Conservation (phyloP, 1,140 invertebrate species). For the Lethrus apterus region DNA sequence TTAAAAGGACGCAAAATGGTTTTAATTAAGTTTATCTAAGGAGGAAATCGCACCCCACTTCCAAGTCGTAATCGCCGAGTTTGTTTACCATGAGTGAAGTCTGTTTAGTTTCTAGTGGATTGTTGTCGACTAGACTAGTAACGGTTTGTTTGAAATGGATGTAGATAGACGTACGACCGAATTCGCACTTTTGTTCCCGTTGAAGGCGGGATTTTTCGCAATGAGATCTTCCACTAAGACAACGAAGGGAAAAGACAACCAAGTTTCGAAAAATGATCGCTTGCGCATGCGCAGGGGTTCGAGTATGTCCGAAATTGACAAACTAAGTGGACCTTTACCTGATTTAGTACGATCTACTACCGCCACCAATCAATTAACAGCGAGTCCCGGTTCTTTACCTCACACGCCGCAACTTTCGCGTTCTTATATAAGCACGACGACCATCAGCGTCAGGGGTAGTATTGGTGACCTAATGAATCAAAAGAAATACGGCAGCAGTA, state of each 20-base stretch:
- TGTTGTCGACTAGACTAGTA: neutral
- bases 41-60: too few species aligned
- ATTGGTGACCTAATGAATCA: constrained; percentile 73
- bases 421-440: constrained; percentile 41
- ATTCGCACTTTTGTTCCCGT: constrained; percentile 51
- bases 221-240: constrained; percentile 48
- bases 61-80: neutral
- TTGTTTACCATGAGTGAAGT: neutral
- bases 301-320: constrained; percentile 64
- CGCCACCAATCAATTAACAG: constrained; percentile 35
- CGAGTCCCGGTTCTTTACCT: constrained; percentile 42
- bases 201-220: constrained; percentile 52
- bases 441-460: constrained; percentile 53
- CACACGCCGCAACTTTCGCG: constrained; percentile 48
- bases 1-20: neutral
- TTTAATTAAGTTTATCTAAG: too few species aligned
- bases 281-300: constrained; percentile 58
- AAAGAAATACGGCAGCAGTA: constrained; percentile 61
- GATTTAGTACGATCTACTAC: constrained; percentile 47
- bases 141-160: constrained; percentile 6
- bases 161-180: constrained; percentile 44
- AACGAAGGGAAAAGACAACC: constrained; percentile 24
- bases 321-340: constrained; percentile 36
- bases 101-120: neutral
- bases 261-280: constrained; percentile 26